Conservation (phyloP, 2,797 vertebrate genomes). For the Urophycis tenuis region DNA sequence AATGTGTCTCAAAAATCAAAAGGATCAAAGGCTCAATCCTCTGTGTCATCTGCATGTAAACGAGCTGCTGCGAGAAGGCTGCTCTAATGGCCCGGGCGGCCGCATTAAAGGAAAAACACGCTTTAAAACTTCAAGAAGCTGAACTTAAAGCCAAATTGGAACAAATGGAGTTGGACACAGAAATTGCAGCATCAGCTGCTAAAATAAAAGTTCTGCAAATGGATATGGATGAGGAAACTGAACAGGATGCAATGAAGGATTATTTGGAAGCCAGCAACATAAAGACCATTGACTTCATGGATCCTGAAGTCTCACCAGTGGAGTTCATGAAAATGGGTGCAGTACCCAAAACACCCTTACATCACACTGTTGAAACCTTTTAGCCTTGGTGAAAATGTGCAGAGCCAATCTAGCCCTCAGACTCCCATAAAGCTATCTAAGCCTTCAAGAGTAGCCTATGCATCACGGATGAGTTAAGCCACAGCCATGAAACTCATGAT, state of each 20-base stretch:
- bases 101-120: no score
- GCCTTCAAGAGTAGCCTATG: no score
- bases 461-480: no score
- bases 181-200: constrained; percentile 5
- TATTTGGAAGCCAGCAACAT: neutral
- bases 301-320: neutral
- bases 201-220: constrained; percentile 12
- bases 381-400: neutral
- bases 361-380: neutral
- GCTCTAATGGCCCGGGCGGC: no score
- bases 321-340: neutral
- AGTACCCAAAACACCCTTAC: constrained; percentile 1
- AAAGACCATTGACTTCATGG: neutral
- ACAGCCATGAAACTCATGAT: no score
- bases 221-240: neutral
- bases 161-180: constrained; percentile 9
- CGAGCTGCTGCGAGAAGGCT: no score
- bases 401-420: neutral
- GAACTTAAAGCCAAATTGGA: no score
- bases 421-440: neutral
- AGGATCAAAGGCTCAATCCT: no score
- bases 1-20: no score
- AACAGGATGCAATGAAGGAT: constrained; percentile 7
- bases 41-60: no score
- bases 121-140: no score